These are phyloP conservation scores for Drosophila nebulosa DNA, from an alignment of 1,140 invertebrate genomes.

Conservation along the genomic window DNA sequence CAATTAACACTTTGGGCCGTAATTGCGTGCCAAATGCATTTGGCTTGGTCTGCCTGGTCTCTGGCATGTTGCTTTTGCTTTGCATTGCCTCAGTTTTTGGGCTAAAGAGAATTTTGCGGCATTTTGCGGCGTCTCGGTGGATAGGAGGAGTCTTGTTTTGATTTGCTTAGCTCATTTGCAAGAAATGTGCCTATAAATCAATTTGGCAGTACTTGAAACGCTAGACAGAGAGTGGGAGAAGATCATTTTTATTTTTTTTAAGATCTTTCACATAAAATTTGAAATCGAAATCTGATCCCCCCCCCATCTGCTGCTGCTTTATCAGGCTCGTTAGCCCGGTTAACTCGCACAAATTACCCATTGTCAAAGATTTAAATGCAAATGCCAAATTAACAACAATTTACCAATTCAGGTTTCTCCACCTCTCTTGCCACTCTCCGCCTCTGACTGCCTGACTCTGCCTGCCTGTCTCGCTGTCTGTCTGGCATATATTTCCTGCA, in stretches of 20 bases:
- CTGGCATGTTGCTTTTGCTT: background rate
- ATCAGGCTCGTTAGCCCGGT: background rate
- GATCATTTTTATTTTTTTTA: too few relatives aligned
- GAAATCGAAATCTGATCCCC: too few relatives aligned
- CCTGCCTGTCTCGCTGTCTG: background rate
- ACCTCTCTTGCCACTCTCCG: background rate
- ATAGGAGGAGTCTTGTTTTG: conserved; percentile 55
- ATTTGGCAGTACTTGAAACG: conserved; percentile 24
- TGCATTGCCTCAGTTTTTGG: background rate
- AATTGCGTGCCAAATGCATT: conserved; percentile 78
- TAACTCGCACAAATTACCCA: conserved; percentile 9
- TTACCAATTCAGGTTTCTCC: conserved; percentile 20
- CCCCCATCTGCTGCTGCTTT: too few relatives aligned
- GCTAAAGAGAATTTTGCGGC: background rate
- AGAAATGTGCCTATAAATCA: conserved; percentile 66
- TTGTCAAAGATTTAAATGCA: conserved; percentile 44
- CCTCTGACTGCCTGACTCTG: background rate
- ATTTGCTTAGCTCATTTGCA: conserved; percentile 71
- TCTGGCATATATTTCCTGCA: conserved; percentile 21
- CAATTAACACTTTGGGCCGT: conserved; percentile 77
- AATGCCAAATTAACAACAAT: conserved; percentile 48
- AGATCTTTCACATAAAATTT: too few relatives aligned
- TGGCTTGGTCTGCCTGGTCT: conserved; percentile 40
- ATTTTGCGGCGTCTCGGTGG: background rate
- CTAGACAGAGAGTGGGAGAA: background rate